Conservation (phyloP, 2,888 invertebrate species). For the Phalera bucephala region DNA sequence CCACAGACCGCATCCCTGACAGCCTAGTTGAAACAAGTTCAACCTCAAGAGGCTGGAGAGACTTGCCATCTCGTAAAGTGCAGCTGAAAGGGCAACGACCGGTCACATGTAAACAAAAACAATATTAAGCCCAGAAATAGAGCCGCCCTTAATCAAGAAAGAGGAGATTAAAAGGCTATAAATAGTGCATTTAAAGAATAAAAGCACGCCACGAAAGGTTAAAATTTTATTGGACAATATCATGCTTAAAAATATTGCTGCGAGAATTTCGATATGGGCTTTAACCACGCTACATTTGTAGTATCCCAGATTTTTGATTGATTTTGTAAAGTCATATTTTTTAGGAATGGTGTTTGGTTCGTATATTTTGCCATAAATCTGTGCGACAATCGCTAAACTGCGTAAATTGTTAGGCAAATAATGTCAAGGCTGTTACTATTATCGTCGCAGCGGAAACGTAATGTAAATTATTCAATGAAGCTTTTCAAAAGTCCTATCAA, state of each 20-base stretch:
- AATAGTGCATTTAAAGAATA: slow-evolving; percentile 6
- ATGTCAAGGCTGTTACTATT: slow-evolving; percentile 23
- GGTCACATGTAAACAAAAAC: slow-evolving; percentile 38
- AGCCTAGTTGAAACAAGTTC: slow-evolving; percentile 38
- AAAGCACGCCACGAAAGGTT: slow-evolving; percentile 4
- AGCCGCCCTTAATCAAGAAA: slow-evolving; percentile 11
- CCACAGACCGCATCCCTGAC: slow-evolving; percentile 45
- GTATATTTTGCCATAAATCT: too few species aligned
- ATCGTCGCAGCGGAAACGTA: slow-evolving; percentile 17
- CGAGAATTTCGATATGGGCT: background rate
- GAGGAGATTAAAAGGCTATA: slow-evolving; percentile 6
- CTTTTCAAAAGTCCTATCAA: background rate
- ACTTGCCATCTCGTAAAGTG: slow-evolving; percentile 26
- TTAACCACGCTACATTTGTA: slow-evolving; percentile 19
- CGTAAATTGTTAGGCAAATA: slow-evolving; percentile 14
- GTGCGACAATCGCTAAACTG: slow-evolving; percentile 4
- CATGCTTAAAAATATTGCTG: background rate
- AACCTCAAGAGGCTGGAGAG: slow-evolving; percentile 35
- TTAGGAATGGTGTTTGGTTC: too few species aligned
- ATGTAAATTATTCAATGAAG: background rate
- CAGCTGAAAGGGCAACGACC: slow-evolving; percentile 39
- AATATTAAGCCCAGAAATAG: slow-evolving; percentile 24
- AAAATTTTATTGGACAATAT: background rate
- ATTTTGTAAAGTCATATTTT: too few species aligned
- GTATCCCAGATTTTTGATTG: too few species aligned